phyloP scores from a whole-genome alignment of 92 coral and sea anemone species.

The Heliopora coerulea region DNA sequence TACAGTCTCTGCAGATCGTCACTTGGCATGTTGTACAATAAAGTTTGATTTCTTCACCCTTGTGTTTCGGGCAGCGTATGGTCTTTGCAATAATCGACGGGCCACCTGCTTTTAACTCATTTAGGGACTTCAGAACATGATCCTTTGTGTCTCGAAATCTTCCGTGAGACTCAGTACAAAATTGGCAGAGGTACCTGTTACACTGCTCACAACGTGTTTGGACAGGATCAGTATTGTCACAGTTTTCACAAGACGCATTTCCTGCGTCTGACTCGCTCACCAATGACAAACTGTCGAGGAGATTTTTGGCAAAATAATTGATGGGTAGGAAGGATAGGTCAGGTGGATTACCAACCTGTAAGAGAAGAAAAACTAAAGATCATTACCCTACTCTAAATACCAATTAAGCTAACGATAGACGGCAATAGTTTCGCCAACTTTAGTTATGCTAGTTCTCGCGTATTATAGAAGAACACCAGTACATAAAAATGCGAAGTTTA shows the following conservation, averaged over 20 bases:
- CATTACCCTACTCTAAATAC: neutral
- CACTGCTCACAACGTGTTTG: constrained; percentile 54
- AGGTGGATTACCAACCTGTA: constrained; percentile 33
- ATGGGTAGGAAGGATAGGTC: constrained; percentile 54
- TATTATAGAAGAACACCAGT: too few species aligned
- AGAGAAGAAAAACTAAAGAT: neutral
- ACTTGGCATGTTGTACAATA: constrained; percentile 70
- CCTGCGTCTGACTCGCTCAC: constrained; percentile 8
- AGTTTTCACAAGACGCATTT: constrained; percentile 48
- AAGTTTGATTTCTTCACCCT: constrained; percentile 57
- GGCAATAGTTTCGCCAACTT: too few species aligned
- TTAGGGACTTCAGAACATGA: constrained; percentile 55
- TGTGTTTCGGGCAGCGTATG: constrained; percentile 53
- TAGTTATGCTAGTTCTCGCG: too few species aligned
- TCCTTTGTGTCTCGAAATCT: constrained; percentile 49
- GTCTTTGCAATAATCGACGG: constrained; percentile 43
- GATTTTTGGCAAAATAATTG: constrained; percentile 68
- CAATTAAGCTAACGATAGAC: too few species aligned
- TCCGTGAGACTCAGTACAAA: constrained; percentile 53
- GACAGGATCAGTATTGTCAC: constrained; percentile 54
- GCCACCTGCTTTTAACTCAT: constrained; percentile 47
- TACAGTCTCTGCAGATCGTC: constrained; percentile 76
- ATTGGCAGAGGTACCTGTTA: constrained; percentile 50
- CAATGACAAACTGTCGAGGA: constrained; percentile 43
- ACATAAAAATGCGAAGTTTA: too few species aligned